These are phyloP conservation scores for Arge pagana DNA, from an alignment of 2,888 invertebrate species.

Conservation along the genomic window DNA sequence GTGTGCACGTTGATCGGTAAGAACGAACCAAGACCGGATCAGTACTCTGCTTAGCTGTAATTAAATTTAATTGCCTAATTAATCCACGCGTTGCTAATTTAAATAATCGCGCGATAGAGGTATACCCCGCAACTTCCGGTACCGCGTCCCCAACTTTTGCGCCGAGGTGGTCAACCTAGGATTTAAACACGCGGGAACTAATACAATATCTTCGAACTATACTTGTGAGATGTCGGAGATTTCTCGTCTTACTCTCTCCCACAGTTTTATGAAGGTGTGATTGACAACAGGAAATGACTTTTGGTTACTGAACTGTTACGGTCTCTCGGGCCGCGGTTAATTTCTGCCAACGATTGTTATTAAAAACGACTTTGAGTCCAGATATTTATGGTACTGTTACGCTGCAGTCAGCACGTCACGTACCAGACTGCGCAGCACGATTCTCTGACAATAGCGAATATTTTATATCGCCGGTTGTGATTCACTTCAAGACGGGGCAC, in stretches of 20 bases:
- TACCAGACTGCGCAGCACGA: too few species aligned
- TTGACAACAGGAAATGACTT: constrained; percentile 19
- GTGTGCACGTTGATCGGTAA: constrained; percentile 12
- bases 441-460: too few species aligned
- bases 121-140: constrained; percentile 41
- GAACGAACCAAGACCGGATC: constrained; percentile 35
- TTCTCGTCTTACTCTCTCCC: too few species aligned
- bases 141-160: constrained; percentile 3
- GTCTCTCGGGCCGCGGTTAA: too few species aligned
- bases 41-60: constrained; percentile 40
- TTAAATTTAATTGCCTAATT: constrained; percentile 57
- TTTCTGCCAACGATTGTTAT: too few species aligned
- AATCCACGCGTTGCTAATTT: constrained; percentile 52
- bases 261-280: constrained; percentile 4
- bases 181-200: not conserved
- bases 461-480: too few species aligned
- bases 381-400: too few species aligned
- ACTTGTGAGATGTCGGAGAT: too few species aligned
- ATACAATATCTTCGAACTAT: too few species aligned
- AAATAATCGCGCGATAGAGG: constrained; percentile 51
- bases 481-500: too few species aligned
- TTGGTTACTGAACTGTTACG: constrained; percentile 15
- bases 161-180: not conserved
- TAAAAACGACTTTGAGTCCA: too few species aligned
- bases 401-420: too few species aligned